A percentile compares a stretch with the other conserved stretches of the same genome.
Conservation (phyloP, 2,888 invertebrate species). For the Lithophane leautieri region DNA sequence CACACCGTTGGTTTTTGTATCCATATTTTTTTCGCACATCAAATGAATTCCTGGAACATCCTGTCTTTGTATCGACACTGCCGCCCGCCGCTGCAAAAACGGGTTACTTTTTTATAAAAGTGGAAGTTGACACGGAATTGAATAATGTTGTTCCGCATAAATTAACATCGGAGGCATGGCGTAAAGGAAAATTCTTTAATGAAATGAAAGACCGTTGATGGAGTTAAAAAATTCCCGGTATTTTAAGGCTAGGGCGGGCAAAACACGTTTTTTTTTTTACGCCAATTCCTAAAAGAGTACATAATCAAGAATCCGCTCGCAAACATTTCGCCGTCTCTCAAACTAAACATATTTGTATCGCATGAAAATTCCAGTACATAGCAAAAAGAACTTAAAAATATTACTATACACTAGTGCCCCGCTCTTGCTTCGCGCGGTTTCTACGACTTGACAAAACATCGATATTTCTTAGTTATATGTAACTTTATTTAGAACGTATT, state of each 20-base stretch:
- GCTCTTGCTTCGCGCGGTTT: no score
- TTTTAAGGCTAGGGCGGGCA: neutral
- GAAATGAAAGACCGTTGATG: slow-evolving; percentile 37
- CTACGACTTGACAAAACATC: no score
- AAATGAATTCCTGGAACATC: slow-evolving; percentile 27
- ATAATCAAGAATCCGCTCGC: neutral
- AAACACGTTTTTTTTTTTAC: neutral
- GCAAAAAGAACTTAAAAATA: neutral
- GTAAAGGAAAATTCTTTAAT: slow-evolving; percentile 36
- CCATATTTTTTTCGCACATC: slow-evolving; percentile 35
- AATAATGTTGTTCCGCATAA: slow-evolving; percentile 44
- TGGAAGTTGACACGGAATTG: slow-evolving; percentile 43
- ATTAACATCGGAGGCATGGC: slow-evolving; percentile 33
- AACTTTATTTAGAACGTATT: no score
- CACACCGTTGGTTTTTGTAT: slow-evolving; percentile 20
- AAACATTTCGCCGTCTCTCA: neutral
- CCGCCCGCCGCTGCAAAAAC: slow-evolving; percentile 17
- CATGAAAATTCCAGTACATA: neutral
- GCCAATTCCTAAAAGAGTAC: neutral
- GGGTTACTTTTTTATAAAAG: slow-evolving; percentile 30
- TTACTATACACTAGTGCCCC: neutral
- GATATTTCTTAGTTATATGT: no score
- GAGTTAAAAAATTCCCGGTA: slow-evolving; percentile 13
- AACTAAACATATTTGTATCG: neutral
- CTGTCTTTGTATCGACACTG: slow-evolving; percentile 17